A percentile compares a stretch with the other conserved stretches of the same genome.
Evolutionary conservation across 2,113 vertebrate genomes (phyloP).

Genomic region (Galeopterus variegatus): DNA sequence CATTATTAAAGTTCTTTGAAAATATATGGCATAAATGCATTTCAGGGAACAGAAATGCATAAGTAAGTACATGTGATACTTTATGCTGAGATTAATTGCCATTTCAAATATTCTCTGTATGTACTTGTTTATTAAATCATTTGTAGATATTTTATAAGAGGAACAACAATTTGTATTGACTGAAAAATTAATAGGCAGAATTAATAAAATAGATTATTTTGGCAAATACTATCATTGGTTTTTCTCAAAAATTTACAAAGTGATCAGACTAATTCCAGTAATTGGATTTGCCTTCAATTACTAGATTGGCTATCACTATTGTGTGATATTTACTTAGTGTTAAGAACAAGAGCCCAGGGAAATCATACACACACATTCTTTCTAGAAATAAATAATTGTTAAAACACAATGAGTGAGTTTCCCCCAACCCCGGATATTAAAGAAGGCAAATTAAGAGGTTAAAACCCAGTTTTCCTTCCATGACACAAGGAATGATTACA

Average conservation of each 20-base stretch:
- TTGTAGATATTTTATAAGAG: not conserved
- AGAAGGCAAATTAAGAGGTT: not conserved
- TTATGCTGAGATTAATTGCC: not conserved
- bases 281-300: fast-evolving
- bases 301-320: not conserved
- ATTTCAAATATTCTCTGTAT: not conserved
- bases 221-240: not conserved
- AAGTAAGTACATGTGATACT: not conserved
- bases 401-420: not conserved
- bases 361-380: fast-evolving
- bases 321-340: not conserved
- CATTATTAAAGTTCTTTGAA: not conserved
- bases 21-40: not conserved
- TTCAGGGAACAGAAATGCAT: fast-evolving
- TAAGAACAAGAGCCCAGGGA: not conserved
- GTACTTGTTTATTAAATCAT: not conserved
- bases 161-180: not conserved
- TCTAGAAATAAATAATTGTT: not conserved
- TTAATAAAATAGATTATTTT: not conserved
- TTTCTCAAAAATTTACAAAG: not conserved
- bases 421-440: not conserved
- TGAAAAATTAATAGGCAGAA: not conserved
- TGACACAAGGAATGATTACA: too few relatives aligned
- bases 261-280: not conserved
- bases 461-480: not conserved